Evolutionary conservation across 2,888 invertebrate genomes (phyloP), one percentile per base, ranked within the genome.

Genomic region (Cerastis leucographa): DNA sequence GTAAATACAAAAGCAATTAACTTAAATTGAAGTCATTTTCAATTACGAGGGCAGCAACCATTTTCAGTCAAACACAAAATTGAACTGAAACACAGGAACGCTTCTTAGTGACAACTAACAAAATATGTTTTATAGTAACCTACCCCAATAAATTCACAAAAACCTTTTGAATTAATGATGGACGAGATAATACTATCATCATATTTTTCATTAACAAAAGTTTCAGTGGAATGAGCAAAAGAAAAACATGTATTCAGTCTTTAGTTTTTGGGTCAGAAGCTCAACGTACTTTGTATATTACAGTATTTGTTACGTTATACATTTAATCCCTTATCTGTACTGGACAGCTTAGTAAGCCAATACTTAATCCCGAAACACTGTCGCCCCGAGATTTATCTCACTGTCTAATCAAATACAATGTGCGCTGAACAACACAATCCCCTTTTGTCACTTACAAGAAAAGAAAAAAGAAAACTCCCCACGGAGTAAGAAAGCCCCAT

Each of bases 371-470:
- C 71, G 42, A 72, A 77, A 74, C 71, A 73, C 59, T 77, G 69
- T 81, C 71, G 25, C 67, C 65, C 6, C 17, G 29, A 64, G 59
- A 83, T 86, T 78, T 79, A 84, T 84, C 81, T 78, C 42, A 51
- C 25, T 46, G 66, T 79, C 62, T 75, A 81, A 85, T 86, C 87
- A 85, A 85, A 81, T 65, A 87, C 76, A 85, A 64, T 81, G 78
- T 76, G 40, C 71, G 67, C 64, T 46, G 59, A 59, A 62, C 56
- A 79, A 79, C 75, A 84, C 76, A 76, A 85, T 79, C 79, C 71
- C 25, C 74, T 79, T 78, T 80, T 85, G 75, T 80, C 76, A 78
- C 78, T 76, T 72, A 76, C 54, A 78, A 68, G 61, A 65, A 86
- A 75, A 79, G 74, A 70, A 76, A 81, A 86, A 85, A 82, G 64